A percentile compares a stretch with the other conserved stretches of the same genome.
These are phyloP conservation scores for Xiphophorus hellerii DNA, from an alignment of 2,113 vertebrate genomes.

Conservation along the genomic window DNA sequence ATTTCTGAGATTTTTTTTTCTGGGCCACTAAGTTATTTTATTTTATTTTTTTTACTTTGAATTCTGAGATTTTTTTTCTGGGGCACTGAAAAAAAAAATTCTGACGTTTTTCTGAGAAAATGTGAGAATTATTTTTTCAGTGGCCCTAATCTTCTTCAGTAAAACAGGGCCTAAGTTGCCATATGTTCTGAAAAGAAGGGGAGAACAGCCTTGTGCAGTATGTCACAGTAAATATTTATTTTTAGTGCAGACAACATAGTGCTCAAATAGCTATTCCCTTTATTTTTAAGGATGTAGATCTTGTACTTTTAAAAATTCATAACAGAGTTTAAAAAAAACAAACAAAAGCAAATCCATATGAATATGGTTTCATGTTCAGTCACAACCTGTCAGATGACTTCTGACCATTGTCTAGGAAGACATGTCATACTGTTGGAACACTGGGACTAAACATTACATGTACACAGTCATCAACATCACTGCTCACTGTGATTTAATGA, in stretches of 20 bases:
- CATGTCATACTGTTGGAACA: constrained; percentile 30
- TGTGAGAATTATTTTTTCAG: no score
- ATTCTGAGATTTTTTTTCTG: no score
- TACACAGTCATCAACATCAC: constrained; percentile 23
- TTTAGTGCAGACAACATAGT: constrained; percentile 47
- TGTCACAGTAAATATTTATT: constrained; percentile 55
- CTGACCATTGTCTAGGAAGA: background rate
- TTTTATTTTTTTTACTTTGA: no score
- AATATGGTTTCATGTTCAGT: constrained; percentile 23
- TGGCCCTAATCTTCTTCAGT: no score
- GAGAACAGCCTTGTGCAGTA: background rate
- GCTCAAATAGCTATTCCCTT: constrained; percentile 30
- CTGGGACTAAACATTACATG: constrained; percentile 34
- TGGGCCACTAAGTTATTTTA: no score
- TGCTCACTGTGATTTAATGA: no score
- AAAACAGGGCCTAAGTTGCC: background rate
- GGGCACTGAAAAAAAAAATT: no score
- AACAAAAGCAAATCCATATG: constrained; percentile 7
- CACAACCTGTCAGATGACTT: constrained; percentile 4
- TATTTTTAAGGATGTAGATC: constrained; percentile 24
- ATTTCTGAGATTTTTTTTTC: no score
- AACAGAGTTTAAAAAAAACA: constrained; percentile 20
- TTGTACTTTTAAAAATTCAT: constrained; percentile 31
- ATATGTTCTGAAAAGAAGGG: background rate
- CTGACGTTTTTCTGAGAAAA: no score